Base-by-base conservation (phyloP, 2,888 invertebrate genomes). In the Chymomyza amoena region DNA sequence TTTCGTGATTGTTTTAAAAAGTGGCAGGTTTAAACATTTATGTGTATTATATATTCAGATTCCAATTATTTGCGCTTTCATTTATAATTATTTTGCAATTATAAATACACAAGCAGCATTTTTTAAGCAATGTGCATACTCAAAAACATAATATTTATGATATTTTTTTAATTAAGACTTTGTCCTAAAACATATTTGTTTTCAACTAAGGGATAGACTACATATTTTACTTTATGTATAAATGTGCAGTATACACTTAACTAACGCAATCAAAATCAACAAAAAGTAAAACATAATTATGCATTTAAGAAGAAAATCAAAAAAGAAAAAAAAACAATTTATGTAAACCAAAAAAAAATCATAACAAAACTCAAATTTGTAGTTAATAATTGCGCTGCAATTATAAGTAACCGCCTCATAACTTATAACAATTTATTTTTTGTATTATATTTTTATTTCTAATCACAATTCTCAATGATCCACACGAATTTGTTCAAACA, bases 341-440 rank as follows among this genome's bases (percentile, higher is more conserved):
- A 80, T 65, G 2, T 54, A 84, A 79, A 81, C 79, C 84, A 84
- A 86, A 82, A 76, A 73, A 10, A 54, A 61, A 20, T 20, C 13
- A n/a, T 15, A 60, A 28, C 15, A 36, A 61, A 61, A 54, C 20
- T 54, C 4, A 10, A 45, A 45, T 39, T 9, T 39, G 39, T 45
- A 45, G 54, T 18, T 4, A 54, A 16, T 54, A 54, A 60, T 28
- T 65, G 70, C 20, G 54, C 54, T 68, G 74, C 70, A 75, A 66
- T 72, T 72, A 66, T 64, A 73, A 76, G 69, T 79, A 51, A 13
- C 6, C 10, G 2, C 6, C 60, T 70, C 75, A 79, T 72, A 75
- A 73, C 61, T 61, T 72, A 66, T 83, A 82, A 71, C 69, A 62
- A 62, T 36, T 61, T 51, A 52, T 39, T 13, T n/a, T 66, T 63